A percentile compares a stretch with the other conserved stretches of the same genome.
phyloP scores from a whole-genome alignment of 1,140 invertebrate genomes.

The Sitobion miscanthi region DNA sequence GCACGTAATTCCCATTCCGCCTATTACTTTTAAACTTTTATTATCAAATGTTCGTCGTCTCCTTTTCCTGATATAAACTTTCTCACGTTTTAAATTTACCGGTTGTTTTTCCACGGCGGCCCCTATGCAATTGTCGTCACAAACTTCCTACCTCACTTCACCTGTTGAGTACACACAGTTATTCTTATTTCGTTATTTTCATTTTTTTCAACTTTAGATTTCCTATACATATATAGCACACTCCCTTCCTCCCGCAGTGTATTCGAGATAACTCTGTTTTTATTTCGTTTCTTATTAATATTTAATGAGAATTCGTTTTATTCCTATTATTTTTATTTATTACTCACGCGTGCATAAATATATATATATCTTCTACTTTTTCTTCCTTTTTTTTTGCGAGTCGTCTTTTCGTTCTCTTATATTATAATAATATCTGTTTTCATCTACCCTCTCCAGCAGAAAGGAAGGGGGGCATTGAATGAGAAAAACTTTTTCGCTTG shows the following conservation, averaged over 20 bases:
- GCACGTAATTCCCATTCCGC: conserved; percentile 50
- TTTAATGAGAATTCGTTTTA: conserved; percentile 53
- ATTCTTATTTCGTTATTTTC: conserved; percentile 41
- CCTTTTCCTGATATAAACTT: conserved; percentile 35
- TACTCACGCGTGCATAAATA: neutral
- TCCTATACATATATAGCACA: neutral
- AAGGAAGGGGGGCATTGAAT: neutral
- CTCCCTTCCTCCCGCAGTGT: no score
- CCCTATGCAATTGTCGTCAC: conserved; percentile 28
- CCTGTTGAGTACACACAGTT: conserved; percentile 35
- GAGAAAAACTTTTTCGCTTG: conserved; percentile 53
- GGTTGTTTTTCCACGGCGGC: neutral
- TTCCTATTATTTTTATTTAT: conserved; percentile 45
- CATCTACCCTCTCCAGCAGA: conserved; percentile 5
- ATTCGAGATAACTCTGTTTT: conserved; percentile 37
- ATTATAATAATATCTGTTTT: conserved; percentile 52
- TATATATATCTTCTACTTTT: neutral
- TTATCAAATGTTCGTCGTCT: conserved; percentile 42
- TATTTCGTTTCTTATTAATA: conserved; percentile 51
- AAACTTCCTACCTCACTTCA: conserved; percentile 38
- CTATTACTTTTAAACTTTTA: conserved; percentile 53
- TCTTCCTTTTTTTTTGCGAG: neutral
- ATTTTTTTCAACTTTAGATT: conserved; percentile 33
- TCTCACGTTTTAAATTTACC: conserved; percentile 53
- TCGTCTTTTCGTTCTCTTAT: conserved; percentile 47